Evolutionary conservation across 2,113 vertebrate genomes (phyloP).

Genomic region (Ceyx cyanopectus): DNA sequence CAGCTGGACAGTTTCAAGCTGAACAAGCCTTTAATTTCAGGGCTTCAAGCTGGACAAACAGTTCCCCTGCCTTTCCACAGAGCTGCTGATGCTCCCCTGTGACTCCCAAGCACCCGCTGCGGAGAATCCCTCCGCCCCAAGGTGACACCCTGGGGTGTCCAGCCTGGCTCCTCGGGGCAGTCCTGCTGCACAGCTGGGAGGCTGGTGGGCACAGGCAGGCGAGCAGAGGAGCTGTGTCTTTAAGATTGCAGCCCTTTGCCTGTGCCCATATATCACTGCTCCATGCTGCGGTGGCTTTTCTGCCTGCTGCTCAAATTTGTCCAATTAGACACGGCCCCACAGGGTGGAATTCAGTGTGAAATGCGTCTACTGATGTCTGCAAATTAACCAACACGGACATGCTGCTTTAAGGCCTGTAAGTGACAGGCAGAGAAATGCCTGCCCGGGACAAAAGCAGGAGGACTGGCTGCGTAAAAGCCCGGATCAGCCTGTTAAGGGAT

Average conservation of each 20-base stretch:
- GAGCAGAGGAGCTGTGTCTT: slow-evolving; percentile 57
- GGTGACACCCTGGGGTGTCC: fast-evolving
- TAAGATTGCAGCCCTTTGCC: slow-evolving; percentile 55
- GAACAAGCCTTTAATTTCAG: background rate
- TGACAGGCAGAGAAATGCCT: slow-evolving; percentile 65
- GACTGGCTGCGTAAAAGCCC: slow-evolving; percentile 25
- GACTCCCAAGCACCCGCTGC: background rate
- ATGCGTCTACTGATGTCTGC: slow-evolving; percentile 84
- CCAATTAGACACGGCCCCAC: slow-evolving; percentile 94
- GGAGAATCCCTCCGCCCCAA: background rate
- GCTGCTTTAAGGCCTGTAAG: slow-evolving; percentile 72
- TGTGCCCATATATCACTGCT: slow-evolving; percentile 85
- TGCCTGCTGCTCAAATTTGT: slow-evolving; percentile 98
- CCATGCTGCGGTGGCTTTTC: slow-evolving; percentile 78
- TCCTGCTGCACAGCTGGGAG: background rate
- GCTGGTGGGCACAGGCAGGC: background rate
- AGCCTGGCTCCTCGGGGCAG: background rate
- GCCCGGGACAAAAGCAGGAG: slow-evolving; percentile 47
- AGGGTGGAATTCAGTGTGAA: slow-evolving; percentile 90
- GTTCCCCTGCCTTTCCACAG: background rate
- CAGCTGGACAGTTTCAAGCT: slow-evolving; percentile 44
- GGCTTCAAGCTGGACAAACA: background rate
- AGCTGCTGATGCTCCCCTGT: background rate
- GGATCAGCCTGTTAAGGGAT: slow-evolving; percentile 67
- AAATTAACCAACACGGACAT: slow-evolving; percentile 80